phyloP scores from a whole-genome alignment of 1,140 invertebrate species.

The Parasteatoda tepidariorum region DNA sequence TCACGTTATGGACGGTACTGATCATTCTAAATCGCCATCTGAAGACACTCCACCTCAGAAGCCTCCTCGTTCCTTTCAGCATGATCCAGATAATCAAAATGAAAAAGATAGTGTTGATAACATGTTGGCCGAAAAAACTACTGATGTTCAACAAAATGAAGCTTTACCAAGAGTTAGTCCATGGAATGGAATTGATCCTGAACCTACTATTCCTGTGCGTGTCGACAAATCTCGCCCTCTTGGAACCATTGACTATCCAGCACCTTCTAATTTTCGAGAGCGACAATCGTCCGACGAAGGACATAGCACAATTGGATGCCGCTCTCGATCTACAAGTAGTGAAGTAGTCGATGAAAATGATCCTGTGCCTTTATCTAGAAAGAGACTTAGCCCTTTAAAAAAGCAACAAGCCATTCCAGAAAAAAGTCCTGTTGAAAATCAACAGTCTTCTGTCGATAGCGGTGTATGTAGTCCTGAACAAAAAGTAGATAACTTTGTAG shows the following conservation, averaged over 20 bases:
- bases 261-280: neutral
- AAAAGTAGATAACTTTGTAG: conserved; percentile 10
- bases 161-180: conserved; percentile 43
- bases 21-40: neutral
- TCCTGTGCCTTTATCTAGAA: conserved; percentile 6
- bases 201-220: conserved; percentile 44
- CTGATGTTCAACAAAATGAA: neutral
- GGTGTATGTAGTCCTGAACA: conserved; percentile 47
- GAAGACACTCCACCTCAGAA: conserved; percentile 26
- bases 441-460: conserved; percentile 53
- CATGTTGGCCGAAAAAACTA: neutral
- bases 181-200: conserved; percentile 54
- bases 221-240: conserved; percentile 34
- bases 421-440: conserved; percentile 33
- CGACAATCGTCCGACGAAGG: conserved; percentile 61
- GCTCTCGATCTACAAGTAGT: conserved; percentile 60
- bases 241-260: neutral
- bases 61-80: conserved; percentile 13
- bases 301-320: conserved; percentile 20
- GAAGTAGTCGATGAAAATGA: conserved; percentile 59
- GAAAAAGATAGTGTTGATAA: too few species aligned
- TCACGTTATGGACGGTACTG: neutral
- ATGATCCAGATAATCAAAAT: conserved; percentile 6
- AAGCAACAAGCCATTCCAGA: conserved; percentile 62
- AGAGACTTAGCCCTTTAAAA: conserved; percentile 57